Evolutionary conservation across 2,113 vertebrate species (phyloP), one percentile per base, ranked within the genome.

Genomic region (Psephotus haematonotus): DNA sequence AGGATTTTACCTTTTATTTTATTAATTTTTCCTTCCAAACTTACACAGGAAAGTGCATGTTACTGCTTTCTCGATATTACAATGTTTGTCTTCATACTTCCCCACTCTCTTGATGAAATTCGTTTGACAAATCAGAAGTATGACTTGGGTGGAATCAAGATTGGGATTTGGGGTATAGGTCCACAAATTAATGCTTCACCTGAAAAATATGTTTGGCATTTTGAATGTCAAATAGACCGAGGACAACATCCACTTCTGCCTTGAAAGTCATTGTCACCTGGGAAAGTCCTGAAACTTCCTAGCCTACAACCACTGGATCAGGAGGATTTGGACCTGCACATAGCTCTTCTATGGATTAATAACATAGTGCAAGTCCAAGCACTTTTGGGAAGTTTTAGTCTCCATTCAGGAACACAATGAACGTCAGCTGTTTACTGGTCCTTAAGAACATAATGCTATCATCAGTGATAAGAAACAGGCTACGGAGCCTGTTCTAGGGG

Each of bases 141-240:
- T 57, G 33, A 55, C 31, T 91, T 62, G 49, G 62, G 31, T 84
- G 39, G 46, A 83, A 71, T 50, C 75, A 84, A 76, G 63, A 62
- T 9, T 53, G 39, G 18, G 43, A 69, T 64, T 75, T 69, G 37
- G 63, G 80, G 39, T 62, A 67, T 17, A 84, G 41, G 18, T 49
- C 24, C 63, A 71, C 50, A 91, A 71, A 76, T 81, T 28, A 84
- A 49, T 33, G 29, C 44, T 90, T 76, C 44, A 75, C 35, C 62
- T 95, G 78, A 76, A 92, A 94, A 83, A 72, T 19, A 75, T 14
- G 46, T 86, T 46, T 72, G 77, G 86, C 82, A 80, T 94, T 93
- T 84, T 49, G 43, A 62, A 82, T 64, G 71, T 29, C 44, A 84
- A 29, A 77, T 19, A 81, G 67, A 76, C 64, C 5, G 50, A 43